Conservation (phyloP, 2,797 vertebrate genomes). For the Cossypha heuglini region DNA sequence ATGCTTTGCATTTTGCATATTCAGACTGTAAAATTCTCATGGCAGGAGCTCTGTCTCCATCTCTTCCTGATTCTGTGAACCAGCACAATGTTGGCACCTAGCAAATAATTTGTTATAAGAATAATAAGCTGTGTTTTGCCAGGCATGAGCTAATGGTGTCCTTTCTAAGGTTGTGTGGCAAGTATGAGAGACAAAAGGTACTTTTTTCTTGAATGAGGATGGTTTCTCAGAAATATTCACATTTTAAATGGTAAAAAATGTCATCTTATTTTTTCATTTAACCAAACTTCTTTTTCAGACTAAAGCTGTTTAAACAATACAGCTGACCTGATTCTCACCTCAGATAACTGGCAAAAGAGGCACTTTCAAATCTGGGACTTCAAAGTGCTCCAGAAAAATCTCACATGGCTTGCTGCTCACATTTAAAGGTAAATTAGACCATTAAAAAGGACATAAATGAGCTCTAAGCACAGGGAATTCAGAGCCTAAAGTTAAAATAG, state of each 20-base stretch:
- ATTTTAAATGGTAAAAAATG: constrained; percentile 26
- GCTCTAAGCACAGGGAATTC: neutral
- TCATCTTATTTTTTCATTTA: neutral
- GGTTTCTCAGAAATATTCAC: constrained; percentile 14
- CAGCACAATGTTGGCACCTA: neutral
- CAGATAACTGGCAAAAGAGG: constrained; percentile 37
- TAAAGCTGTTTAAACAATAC: constrained; percentile 50
- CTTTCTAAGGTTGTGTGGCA: neutral
- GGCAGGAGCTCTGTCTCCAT: neutral
- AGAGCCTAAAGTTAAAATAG: neutral
- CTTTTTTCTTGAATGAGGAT: neutral
- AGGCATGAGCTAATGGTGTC: neutral
- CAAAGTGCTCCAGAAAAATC: constrained; percentile 25
- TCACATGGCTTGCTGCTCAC: neutral
- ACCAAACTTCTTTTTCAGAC: constrained; percentile 11
- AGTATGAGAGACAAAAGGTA: neutral
- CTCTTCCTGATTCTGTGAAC: neutral
- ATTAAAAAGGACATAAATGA: constrained; percentile 1
- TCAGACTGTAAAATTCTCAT: neutral
- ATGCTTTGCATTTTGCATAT: neutral
- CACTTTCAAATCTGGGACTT: constrained; percentile 15
- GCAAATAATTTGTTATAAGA: neutral
- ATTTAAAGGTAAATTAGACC: constrained; percentile 2
- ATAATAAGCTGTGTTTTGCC: neutral
- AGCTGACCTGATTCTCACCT: constrained; percentile 46